Conservation (phyloP, 2,888 invertebrate species). For the Lampropteryx suffumata region DNA sequence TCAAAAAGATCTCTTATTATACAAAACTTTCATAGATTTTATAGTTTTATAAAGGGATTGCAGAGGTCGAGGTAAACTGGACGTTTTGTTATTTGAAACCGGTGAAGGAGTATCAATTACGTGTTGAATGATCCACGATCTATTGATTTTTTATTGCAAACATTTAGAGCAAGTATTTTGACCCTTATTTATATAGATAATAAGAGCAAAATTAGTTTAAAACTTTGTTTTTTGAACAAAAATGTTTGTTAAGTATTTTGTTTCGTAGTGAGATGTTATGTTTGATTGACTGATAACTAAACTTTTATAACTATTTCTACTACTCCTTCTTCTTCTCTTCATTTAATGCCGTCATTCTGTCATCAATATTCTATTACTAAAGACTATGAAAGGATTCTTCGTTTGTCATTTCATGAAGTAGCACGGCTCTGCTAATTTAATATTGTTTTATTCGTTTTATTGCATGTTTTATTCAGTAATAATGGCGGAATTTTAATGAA, state of each 20-base stretch:
- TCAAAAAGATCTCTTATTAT: slow-evolving; percentile 9
- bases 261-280: slow-evolving; percentile 17
- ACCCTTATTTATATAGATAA: neutral
- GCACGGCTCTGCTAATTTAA: too few relatives aligned
- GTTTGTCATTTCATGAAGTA: too few relatives aligned
- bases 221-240: slow-evolving; percentile 9
- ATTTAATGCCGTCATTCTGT: too few relatives aligned
- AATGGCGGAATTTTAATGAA: too few relatives aligned
- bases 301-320: neutral
- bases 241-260: slow-evolving; percentile 19
- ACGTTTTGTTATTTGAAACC: slow-evolving; percentile 58
- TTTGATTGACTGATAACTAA: slow-evolving; percentile 20
- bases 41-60: neutral
- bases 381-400: too few relatives aligned
- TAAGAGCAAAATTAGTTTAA: neutral
- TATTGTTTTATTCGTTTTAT: too few relatives aligned
- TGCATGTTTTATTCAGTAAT: too few relatives aligned
- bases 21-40: neutral
- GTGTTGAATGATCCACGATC: slow-evolving; percentile 48
- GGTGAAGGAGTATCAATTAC: slow-evolving; percentile 73
- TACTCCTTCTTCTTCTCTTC: too few relatives aligned
- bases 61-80: slow-evolving; percentile 36
- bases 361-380: too few relatives aligned
- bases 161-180: neutral
- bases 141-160: slow-evolving; percentile 53